phyloP scores from a whole-genome alignment of 2,113 vertebrate genomes.

The Thermophis baileyi region DNA sequence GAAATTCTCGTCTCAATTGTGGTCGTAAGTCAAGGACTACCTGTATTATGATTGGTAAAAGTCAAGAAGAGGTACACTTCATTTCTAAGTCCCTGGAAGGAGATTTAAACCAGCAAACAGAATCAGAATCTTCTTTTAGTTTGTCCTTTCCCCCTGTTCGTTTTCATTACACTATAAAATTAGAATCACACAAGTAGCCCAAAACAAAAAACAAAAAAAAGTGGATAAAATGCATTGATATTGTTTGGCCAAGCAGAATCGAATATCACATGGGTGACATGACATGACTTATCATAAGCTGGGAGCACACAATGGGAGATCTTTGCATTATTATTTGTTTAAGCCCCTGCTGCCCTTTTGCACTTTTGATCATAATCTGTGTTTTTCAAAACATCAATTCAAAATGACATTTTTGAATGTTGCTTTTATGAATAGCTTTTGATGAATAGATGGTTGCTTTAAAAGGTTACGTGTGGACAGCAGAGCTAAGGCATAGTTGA shows the following conservation, averaged over 20 bases:
- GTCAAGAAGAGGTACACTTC: background rate
- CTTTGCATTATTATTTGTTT: constrained; percentile 14
- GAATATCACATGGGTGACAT: background rate
- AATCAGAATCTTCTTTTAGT: background rate
- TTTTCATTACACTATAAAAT: background rate
- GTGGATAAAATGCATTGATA: background rate
- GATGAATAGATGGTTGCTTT: constrained; percentile 26
- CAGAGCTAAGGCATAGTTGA: constrained; percentile 4
- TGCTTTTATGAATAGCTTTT: constrained; percentile 26
- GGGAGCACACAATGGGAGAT: constrained; percentile 4
- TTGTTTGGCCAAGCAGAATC: constrained; percentile 6
- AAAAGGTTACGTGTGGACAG: constrained; percentile 14
- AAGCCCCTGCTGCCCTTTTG: constrained; percentile 34
- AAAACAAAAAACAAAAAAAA: background rate
- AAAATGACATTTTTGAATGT: constrained; percentile 13
- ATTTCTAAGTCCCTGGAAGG: background rate
- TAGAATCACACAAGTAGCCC: background rate
- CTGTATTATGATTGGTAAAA: background rate
- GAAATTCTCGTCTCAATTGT: background rate
- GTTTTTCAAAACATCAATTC: constrained; percentile 38
- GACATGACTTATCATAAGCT: constrained; percentile 11
- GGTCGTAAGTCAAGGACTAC: too few relatives aligned
- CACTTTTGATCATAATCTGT: constrained; percentile 27
- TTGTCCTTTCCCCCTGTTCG: background rate
- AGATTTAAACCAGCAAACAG: background rate